A percentile compares a stretch with the other conserved stretches of the same genome.
phyloP scores from a whole-genome alignment of 2,888 invertebrate species.

The Zootermopsis nevadensis region DNA sequence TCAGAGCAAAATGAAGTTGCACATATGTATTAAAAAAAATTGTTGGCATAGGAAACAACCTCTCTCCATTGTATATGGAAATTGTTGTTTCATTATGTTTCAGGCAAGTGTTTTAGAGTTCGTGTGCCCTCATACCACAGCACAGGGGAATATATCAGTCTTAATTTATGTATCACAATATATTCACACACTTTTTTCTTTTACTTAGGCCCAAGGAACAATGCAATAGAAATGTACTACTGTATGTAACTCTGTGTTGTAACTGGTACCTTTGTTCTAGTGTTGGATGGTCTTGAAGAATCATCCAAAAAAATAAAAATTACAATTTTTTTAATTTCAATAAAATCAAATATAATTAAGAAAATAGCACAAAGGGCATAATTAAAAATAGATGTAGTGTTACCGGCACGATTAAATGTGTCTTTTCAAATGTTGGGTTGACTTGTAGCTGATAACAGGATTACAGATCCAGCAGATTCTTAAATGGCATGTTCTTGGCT shows the following conservation, averaged over 20 bases:
- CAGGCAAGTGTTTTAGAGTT: constrained; percentile 30
- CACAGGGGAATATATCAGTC: not conserved
- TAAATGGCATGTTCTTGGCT: constrained; percentile 4
- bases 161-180: not conserved
- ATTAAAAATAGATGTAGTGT: constrained; percentile 20
- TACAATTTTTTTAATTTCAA: constrained; percentile 3
- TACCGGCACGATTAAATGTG: not conserved
- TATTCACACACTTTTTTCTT: not conserved
- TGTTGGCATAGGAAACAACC: not conserved
- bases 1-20: not conserved
- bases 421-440: not conserved
- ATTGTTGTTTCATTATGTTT: constrained; percentile 18
- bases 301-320: not conserved
- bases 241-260: constrained; percentile 20
- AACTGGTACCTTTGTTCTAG: constrained; percentile 1
- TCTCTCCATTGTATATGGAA: not conserved
- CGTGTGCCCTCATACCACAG: not conserved
- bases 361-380: not conserved
- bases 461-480: not conserved
- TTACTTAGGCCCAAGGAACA: not conserved
- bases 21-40: not conserved
- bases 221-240: not conserved
- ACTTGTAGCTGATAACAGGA: not conserved
- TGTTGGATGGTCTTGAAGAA: not conserved
- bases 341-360: not conserved